Conservation (phyloP, 2,113 vertebrate genomes). For the Carollia perspicillata region DNA sequence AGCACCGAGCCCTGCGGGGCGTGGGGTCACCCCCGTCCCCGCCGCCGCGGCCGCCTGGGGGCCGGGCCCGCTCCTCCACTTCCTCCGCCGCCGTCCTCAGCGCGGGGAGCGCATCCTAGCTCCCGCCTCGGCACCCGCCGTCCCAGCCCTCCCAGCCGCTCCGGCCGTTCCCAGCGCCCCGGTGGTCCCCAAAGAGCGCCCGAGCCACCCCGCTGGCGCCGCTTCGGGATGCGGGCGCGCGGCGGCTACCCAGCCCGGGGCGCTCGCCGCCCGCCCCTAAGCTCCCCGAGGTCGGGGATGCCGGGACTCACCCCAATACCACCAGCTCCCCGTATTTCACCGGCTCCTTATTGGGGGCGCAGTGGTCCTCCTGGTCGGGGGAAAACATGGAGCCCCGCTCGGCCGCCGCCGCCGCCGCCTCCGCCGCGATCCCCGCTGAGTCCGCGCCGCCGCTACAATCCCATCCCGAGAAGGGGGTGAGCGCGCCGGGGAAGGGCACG, state of each 20-base stretch:
- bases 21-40: background rate
- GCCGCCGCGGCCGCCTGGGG: background rate
- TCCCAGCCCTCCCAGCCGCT: background rate
- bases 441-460: constrained; percentile 68
- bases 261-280: background rate
- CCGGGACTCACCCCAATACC: constrained; percentile 91
- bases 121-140: background rate
- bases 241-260: background rate
- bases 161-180: background rate
- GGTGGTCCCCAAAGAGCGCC: background rate
- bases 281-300: background rate
- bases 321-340: constrained; percentile 96
- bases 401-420: constrained; percentile 62
- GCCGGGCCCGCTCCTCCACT: background rate
- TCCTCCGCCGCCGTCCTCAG: background rate
- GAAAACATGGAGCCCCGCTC: constrained; percentile 91
- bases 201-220: background rate
- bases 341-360: constrained; percentile 93
- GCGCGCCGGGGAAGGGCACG: constrained; percentile 72
- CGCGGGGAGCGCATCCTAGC: background rate
- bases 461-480: constrained; percentile 68
- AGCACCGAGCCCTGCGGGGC: background rate
- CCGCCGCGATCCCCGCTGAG: constrained; percentile 70
- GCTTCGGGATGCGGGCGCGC: background rate
- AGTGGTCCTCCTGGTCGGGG: constrained; percentile 91